phyloP scores from a whole-genome alignment of 2,797 vertebrate species.

The Limosa lapponica region DNA sequence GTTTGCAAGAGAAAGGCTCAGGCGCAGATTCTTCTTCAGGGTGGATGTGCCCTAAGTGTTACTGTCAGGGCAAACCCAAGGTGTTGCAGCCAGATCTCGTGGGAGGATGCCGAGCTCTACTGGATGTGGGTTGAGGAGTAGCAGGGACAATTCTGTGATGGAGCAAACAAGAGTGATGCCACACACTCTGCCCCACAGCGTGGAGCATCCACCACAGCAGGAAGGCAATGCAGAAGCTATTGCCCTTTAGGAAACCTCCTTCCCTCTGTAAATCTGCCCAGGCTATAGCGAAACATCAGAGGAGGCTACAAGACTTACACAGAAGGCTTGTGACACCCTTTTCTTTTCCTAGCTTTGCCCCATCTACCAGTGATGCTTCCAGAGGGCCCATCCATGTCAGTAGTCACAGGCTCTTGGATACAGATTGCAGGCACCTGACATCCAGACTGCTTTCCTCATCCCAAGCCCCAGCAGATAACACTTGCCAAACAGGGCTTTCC shows the following conservation, averaged over 20 bases:
- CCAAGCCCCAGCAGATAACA: background rate
- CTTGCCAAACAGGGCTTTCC: background rate
- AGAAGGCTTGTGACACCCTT: too few species aligned
- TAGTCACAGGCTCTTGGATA: background rate
- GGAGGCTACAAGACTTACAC: background rate
- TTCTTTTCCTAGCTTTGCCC: background rate
- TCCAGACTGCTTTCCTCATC: background rate
- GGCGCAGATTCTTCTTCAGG: background rate
- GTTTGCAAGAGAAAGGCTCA: background rate
- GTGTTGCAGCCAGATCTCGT: accelerated
- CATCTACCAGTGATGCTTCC: background rate
- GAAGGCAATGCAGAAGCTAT: background rate
- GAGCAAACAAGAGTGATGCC: background rate
- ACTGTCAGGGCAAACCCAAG: background rate
- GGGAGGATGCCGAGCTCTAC: accelerated
- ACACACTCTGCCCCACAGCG: accelerated
- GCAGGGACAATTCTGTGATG: accelerated
- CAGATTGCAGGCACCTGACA: background rate
- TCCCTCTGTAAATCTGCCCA: background rate
- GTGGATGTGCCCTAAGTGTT: background rate
- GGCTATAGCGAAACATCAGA: background rate
- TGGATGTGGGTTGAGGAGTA: accelerated
- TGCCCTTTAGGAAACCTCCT: background rate
- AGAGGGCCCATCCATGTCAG: background rate
- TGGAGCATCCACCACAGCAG: accelerated